Conservation (phyloP, 2,888 invertebrate species). For the Caenorhabditis uteleia region DNA sequence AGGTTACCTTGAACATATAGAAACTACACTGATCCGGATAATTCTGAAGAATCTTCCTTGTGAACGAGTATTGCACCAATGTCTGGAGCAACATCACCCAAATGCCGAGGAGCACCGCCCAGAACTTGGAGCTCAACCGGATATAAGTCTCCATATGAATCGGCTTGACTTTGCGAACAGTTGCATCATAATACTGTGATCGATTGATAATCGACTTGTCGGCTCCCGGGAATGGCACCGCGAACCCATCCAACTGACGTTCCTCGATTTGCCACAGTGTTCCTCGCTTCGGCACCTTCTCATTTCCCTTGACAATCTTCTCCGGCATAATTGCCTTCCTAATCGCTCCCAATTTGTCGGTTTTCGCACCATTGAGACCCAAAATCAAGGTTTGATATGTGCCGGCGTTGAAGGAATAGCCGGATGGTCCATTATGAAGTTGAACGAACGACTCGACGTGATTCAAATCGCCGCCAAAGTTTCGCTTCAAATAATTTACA, state of each 20-base stretch:
- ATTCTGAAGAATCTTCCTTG: slow-evolving; percentile 77
- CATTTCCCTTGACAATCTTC: slow-evolving; percentile 37
- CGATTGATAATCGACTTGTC: slow-evolving; percentile 74
- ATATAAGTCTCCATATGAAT: slow-evolving; percentile 76
- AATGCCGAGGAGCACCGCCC: slow-evolving; percentile 73
- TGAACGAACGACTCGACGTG: slow-evolving; percentile 68
- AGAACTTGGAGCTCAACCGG: slow-evolving; percentile 74
- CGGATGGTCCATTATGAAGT: slow-evolving; percentile 68
- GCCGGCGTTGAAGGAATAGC: slow-evolving; percentile 79
- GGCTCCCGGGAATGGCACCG: slow-evolving; percentile 78
- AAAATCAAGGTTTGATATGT: slow-evolving; percentile 89
- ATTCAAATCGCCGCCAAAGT: slow-evolving; percentile 77
- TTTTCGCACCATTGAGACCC: slow-evolving; percentile 74
- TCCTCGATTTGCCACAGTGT: slow-evolving; percentile 66
- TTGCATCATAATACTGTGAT: slow-evolving; percentile 81
- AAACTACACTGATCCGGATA: slow-evolving; percentile 79
- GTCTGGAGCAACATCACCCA: slow-evolving; percentile 73
- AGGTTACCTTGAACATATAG: slow-evolving; percentile 76
- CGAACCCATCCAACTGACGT: slow-evolving; percentile 73
- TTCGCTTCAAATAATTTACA: slow-evolving; percentile 79
- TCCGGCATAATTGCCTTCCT: slow-evolving; percentile 64
- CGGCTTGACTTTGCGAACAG: slow-evolving; percentile 79
- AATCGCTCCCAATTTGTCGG: slow-evolving; percentile 59
- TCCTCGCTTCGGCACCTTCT: slow-evolving; percentile 50
- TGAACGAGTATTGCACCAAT: slow-evolving; percentile 76